Conservation (phyloP, 2,797 vertebrate genomes). For the Eulemur mongoz region DNA sequence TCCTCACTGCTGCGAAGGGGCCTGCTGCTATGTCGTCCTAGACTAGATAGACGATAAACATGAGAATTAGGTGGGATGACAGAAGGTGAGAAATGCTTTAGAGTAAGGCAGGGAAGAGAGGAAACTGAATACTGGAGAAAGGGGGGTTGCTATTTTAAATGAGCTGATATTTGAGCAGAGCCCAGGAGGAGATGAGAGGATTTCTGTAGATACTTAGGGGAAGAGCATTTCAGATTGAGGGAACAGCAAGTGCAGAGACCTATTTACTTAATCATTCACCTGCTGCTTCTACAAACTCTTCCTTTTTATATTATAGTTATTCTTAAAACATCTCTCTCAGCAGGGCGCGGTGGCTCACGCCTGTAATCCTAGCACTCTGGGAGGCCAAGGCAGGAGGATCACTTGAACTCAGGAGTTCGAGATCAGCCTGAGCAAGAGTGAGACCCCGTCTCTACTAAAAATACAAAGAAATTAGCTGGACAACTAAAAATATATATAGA, state of each 20-base stretch:
- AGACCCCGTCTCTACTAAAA: no score
- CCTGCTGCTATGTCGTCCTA: background rate
- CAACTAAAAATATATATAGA: no score
- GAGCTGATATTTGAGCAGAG: background rate
- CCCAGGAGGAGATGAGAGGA: background rate
- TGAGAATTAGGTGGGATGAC: background rate
- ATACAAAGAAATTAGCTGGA: no score
- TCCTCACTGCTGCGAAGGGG: background rate
- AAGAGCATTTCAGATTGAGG: background rate
- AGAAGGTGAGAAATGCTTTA: background rate
- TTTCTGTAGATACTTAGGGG: background rate
- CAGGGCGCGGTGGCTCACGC: no score
- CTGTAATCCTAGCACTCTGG: no score
- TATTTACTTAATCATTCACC: background rate
- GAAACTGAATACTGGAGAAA: background rate
- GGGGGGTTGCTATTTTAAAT: background rate
- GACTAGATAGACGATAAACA: background rate
- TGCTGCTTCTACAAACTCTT: background rate
- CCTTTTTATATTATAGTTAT: background rate
- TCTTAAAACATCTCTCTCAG: background rate
- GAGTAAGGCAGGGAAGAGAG: background rate
- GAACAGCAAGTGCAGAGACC: background rate
- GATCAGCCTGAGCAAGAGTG: no score
- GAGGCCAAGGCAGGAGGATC: no score
- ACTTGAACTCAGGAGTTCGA: no score